Conservation (phyloP, 1,140 invertebrate species). For the Heliconius hermathena region DNA sequence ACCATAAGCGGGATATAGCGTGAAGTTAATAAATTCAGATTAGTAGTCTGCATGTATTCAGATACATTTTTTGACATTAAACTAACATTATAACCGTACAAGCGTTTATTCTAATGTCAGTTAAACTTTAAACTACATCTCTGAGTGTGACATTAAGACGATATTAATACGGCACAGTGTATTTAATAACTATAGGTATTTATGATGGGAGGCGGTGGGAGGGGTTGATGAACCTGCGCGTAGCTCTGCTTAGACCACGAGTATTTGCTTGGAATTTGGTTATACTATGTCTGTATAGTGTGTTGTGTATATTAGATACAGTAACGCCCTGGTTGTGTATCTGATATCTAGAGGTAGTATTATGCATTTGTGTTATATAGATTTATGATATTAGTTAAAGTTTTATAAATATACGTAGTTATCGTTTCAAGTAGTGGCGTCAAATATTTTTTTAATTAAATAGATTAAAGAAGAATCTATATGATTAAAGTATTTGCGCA, state of each 20-base stretch:
- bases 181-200: slow-evolving; percentile 38
- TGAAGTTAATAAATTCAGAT: too few relatives aligned
- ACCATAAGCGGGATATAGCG: too few relatives aligned
- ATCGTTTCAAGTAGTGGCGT: too few relatives aligned
- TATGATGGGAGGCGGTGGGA: slow-evolving; percentile 38
- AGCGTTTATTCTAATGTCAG: not conserved
- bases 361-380: not conserved
- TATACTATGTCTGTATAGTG: not conserved
- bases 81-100: not conserved
- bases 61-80: too few relatives aligned
- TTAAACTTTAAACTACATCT: not conserved
- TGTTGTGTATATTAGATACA: slow-evolving; percentile 2
- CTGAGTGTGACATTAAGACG: not conserved
- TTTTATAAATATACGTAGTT: too few relatives aligned
- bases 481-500: too few relatives aligned
- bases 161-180: not conserved
- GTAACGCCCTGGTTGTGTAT: not conserved
- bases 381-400: not conserved
- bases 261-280: slow-evolving; percentile 28
- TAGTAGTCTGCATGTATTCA: too few relatives aligned
- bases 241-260: slow-evolving; percentile 14
- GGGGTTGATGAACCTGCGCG: slow-evolving; percentile 71
- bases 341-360: not conserved
- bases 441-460: too few relatives aligned
- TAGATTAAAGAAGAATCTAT: too few relatives aligned